Evolutionary conservation across 2,797 vertebrate genomes (phyloP).

Genomic region (Buceros bicornis): DNA sequence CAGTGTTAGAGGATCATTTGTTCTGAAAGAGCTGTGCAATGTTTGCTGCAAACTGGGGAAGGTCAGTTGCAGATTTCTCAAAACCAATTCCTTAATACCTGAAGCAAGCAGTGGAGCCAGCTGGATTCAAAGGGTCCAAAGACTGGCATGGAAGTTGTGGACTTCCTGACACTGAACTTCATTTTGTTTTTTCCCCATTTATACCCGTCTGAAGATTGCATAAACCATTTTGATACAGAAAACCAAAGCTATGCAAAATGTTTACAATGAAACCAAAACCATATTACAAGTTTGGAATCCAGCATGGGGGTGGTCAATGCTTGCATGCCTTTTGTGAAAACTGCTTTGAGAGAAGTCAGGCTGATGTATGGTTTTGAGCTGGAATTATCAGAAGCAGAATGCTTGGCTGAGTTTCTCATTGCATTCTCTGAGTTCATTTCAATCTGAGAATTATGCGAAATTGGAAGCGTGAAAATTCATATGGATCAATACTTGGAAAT

Average conservation of each 20-base stretch:
- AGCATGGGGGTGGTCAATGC: background rate
- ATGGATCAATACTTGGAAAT: slow-evolving; percentile 50
- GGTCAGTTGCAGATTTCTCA: background rate
- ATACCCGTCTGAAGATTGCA: background rate
- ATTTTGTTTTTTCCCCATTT: background rate
- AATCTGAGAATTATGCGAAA: slow-evolving; percentile 48
- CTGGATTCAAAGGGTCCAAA: background rate
- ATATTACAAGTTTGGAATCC: slow-evolving; percentile 18
- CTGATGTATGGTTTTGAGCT: background rate
- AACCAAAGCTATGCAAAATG: slow-evolving; percentile 9
- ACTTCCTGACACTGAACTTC: background rate
- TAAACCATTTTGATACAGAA: slow-evolving; percentile 22
- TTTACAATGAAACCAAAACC: slow-evolving; percentile 34
- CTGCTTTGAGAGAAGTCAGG: background rate
- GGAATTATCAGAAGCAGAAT: slow-evolving; percentile 10
- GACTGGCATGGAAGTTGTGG: background rate
- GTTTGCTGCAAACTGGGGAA: background rate
- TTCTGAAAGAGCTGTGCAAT: background rate
- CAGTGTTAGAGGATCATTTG: background rate
- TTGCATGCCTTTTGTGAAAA: slow-evolving; percentile 7
- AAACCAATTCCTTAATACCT: background rate
- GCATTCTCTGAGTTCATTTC: slow-evolving; percentile 8
- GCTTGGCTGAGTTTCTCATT: slow-evolving; percentile 11
- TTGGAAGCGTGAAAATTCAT: slow-evolving; percentile 25
- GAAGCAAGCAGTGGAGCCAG: background rate